Conservation (phyloP, 2,888 invertebrate genomes). For the Eugnorisma glareosa region DNA sequence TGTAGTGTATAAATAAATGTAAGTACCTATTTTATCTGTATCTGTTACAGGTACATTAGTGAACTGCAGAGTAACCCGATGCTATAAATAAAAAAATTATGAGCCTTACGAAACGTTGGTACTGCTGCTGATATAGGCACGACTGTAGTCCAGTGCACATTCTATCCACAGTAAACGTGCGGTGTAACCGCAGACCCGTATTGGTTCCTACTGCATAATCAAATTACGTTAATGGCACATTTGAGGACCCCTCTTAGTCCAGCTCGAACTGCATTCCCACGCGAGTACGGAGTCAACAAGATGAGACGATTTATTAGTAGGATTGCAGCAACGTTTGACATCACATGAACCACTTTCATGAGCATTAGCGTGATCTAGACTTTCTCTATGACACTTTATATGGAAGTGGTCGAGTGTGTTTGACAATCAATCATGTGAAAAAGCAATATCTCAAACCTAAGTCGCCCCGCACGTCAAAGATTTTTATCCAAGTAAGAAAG, state of each 20-base stretch:
- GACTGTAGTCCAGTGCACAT: constrained; percentile 60
- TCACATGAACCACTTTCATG: constrained; percentile 51
- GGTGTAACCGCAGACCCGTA: constrained; percentile 68
- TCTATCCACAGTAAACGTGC: constrained; percentile 65
- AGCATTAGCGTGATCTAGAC: constrained; percentile 58
- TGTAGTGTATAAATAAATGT: too few species aligned
- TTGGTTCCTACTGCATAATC: constrained; percentile 68
- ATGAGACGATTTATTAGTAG: constrained; percentile 41
- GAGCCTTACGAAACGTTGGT: constrained; percentile 57
- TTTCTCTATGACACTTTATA: constrained; percentile 55
- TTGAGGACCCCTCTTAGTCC: constrained; percentile 58
- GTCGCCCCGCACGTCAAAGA: constrained; percentile 26
- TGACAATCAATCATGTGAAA: constrained; percentile 57
- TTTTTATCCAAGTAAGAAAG: constrained; percentile 26
- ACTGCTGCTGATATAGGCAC: constrained; percentile 46
- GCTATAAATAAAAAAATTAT: constrained; percentile 67
- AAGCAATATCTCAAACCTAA: constrained; percentile 33
- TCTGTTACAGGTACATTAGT: constrained; percentile 21
- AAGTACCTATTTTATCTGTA: constrained; percentile 31
- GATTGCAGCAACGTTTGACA: constrained; percentile 33
- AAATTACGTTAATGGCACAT: constrained; percentile 67
- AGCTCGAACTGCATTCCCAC: constrained; percentile 42
- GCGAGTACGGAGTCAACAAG: constrained; percentile 47
- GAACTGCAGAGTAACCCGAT: constrained; percentile 39
- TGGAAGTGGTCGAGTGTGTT: constrained; percentile 40